phyloP scores from a whole-genome alignment of 2,888 invertebrate genomes.

The Cosmia trapezina region DNA sequence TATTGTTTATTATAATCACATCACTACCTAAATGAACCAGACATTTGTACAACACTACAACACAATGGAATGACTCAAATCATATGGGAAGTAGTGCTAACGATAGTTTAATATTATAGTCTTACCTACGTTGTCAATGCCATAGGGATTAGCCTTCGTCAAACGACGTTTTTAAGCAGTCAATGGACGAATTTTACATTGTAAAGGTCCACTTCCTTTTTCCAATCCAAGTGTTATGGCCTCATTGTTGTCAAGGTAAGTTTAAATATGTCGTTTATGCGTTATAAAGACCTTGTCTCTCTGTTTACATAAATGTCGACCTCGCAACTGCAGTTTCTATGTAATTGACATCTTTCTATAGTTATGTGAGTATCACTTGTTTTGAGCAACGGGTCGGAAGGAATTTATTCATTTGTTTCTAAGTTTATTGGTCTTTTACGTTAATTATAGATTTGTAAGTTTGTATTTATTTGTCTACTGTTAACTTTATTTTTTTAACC shows the following conservation, averaged over 20 bases:
- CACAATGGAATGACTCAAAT: constrained; percentile 46
- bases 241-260: constrained; percentile 84
- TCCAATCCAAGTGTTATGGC: constrained; percentile 71
- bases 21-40: constrained; percentile 10
- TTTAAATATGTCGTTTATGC: constrained; percentile 78
- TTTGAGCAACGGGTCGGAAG: not conserved
- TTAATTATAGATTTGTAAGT: not conserved
- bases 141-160: constrained; percentile 63
- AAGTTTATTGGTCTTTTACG: not conserved
- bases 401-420: not conserved
- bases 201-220: constrained; percentile 82
- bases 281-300: constrained; percentile 81
- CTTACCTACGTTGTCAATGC: constrained; percentile 58
- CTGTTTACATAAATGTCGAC: constrained; percentile 83
- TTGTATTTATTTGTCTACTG: not conserved
- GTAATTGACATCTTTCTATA: constrained; percentile 70
- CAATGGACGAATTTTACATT: constrained; percentile 77
- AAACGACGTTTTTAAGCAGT: constrained; percentile 72
- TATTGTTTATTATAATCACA: constrained; percentile 22
- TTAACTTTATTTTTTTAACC: not conserved
- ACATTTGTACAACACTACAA: constrained; percentile 19
- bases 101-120: constrained; percentile 57
- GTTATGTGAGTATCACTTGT: constrained; percentile 22
- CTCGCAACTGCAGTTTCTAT: constrained; percentile 75
- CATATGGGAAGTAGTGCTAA: constrained; percentile 54